Percentiles rank a stretch among this genome's conserved stretches.
phyloP scores from a whole-genome alignment of 2,888 invertebrate species.

The Balanococcus diminutus region DNA sequence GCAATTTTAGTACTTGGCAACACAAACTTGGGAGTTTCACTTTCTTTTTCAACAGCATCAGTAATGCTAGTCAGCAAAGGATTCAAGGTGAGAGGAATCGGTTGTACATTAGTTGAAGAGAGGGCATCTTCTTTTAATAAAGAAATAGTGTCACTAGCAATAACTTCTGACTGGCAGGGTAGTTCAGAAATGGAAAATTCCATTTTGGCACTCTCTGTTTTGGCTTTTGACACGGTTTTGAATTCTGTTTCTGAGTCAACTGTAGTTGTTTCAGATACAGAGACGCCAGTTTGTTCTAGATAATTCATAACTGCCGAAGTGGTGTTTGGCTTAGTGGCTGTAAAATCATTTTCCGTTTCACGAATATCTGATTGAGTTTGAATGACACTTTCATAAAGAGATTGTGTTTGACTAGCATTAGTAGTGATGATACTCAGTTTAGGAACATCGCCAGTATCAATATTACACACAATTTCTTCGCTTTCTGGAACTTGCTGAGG shows the following conservation, averaged over 20 bases:
- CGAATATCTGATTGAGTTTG: conserved; percentile 60
- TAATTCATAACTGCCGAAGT: conserved; percentile 50
- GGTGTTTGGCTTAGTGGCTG: neutral
- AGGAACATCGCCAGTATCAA: conserved; percentile 64
- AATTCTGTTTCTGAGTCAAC: conserved; percentile 32
- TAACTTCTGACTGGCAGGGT: conserved; percentile 22
- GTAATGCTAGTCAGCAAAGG: conserved; percentile 45
- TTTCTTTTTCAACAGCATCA: conserved; percentile 53
- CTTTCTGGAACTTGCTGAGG: conserved; percentile 62
- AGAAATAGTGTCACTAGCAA: conserved; percentile 48
- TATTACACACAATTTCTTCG: conserved; percentile 66
- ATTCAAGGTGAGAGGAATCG: conserved; percentile 63
- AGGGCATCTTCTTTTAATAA: conserved; percentile 54
- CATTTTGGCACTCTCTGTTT: conserved; percentile 8
- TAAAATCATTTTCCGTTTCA: conserved; percentile 59
- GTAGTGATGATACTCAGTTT: conserved; percentile 56
- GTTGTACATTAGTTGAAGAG: conserved; percentile 62
- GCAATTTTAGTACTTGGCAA: conserved; percentile 54
- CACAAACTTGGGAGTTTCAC: conserved; percentile 8
- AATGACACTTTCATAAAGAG: conserved; percentile 61
- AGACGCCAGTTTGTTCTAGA: conserved; percentile 14
- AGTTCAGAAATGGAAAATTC: neutral
- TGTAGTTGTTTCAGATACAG: neutral
- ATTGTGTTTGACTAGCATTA: conserved; percentile 57
- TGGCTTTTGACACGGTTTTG: neutral